Percentiles rank a stretch among this genome's conserved stretches.
Evolutionary conservation across 2,797 vertebrate species (phyloP).

Genomic region (Lycodopsis pacificus): DNA sequence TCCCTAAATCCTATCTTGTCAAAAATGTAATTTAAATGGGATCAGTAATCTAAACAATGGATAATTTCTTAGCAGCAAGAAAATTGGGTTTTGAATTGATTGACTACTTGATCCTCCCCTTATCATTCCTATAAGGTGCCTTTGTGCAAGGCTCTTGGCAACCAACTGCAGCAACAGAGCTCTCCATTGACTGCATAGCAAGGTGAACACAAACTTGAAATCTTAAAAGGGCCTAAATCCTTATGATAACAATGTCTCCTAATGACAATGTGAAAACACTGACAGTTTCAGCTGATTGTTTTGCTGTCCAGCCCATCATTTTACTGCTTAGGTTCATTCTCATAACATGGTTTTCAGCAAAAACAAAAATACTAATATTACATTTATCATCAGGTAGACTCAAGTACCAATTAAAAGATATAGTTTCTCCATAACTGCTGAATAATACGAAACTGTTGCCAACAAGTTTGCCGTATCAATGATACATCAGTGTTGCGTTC

Average conservation of each 20-base stretch:
- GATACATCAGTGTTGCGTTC: neutral
- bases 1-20: neutral
- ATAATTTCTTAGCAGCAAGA: neutral
- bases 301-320: neutral
- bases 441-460: neutral
- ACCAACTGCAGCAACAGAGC: neutral
- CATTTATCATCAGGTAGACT: neutral
- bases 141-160: slow-evolving; percentile 9
- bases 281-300: neutral
- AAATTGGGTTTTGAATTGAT: slow-evolving; percentile 4
- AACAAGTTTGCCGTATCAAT: neutral
- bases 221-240: neutral
- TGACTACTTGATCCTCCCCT: neutral
- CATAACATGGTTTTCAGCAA: neutral
- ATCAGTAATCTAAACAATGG: slow-evolving; percentile 20
- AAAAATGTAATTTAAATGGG: slow-evolving; percentile 13
- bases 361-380: neutral
- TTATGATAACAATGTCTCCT: neutral
- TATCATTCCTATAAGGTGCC: neutral
- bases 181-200: neutral
- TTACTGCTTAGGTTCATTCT: neutral
- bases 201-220: neutral
- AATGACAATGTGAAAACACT: neutral
- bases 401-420: neutral
- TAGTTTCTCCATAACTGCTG: neutral